These are phyloP conservation scores for Ploceus nigricollis DNA, from an alignment of 2,113 vertebrate genomes.

Conservation along the genomic window DNA sequence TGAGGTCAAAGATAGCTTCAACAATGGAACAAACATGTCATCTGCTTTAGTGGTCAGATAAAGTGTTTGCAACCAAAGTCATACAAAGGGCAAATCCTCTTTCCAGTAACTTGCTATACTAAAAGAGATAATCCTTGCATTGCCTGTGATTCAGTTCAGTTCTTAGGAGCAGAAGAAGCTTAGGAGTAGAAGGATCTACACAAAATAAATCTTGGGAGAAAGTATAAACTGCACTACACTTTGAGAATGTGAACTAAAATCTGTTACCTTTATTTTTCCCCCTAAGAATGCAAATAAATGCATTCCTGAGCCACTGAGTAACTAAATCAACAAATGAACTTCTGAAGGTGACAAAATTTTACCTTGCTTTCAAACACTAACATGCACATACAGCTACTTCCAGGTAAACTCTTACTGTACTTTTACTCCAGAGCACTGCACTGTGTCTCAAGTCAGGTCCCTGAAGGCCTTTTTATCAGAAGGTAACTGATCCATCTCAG, in stretches of 20 bases:
- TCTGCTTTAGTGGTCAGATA: neutral
- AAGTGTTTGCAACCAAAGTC: constrained; percentile 5
- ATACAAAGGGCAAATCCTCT: neutral
- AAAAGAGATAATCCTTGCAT: neutral
- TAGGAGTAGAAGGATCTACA: neutral
- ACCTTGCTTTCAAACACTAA: neutral
- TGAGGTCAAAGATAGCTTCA: constrained; percentile 37
- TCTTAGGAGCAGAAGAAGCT: neutral
- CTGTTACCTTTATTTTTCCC: neutral
- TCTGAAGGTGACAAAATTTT: neutral
- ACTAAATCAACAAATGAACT: neutral
- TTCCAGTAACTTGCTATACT: neutral
- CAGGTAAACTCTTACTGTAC: neutral
- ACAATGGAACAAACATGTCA: constrained; percentile 32
- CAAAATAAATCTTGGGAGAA: neutral
- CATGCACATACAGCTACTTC: neutral
- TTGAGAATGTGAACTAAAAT: neutral
- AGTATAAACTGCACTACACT: neutral
- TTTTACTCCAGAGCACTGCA: neutral
- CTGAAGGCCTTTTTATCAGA: neutral
- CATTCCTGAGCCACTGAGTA: neutral
- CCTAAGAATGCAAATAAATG: neutral
- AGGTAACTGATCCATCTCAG: neutral
- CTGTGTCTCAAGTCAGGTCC: neutral
- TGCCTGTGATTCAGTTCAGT: neutral